Percentiles rank a stretch among this genome's conserved stretches.
Evolutionary conservation across 1,140 invertebrate species (phyloP).

Genomic region (Ceratina calcarata): DNA sequence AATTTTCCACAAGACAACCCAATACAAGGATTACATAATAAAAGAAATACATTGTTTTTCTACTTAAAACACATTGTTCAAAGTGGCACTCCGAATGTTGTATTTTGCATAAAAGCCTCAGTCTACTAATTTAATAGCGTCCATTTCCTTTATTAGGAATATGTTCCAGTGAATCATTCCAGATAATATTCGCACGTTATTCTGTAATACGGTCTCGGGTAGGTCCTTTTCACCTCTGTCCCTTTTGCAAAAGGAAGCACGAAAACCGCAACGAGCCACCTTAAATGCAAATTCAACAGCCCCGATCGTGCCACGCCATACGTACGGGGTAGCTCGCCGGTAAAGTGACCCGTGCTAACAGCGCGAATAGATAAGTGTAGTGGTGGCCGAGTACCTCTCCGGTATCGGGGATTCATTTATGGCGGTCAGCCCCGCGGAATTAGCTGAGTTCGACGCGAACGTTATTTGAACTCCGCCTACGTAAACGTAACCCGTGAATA

Average conservation of each 20-base stretch:
- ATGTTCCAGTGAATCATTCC: constrained; percentile 3
- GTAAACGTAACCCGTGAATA: background rate
- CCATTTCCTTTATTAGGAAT: too few species aligned
- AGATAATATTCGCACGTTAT: constrained; percentile 14
- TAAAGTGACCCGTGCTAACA: constrained; percentile 27
- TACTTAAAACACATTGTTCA: too few species aligned
- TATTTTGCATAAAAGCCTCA: too few species aligned
- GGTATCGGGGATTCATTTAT: constrained; percentile 18
- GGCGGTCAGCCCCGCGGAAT: background rate
- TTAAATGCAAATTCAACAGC: constrained; percentile 66
- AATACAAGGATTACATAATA: too few species aligned
- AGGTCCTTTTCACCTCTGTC: constrained; percentile 37
- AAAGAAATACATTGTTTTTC: too few species aligned
- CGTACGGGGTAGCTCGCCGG: constrained; percentile 38
- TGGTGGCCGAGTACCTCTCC: background rate
- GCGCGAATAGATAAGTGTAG: constrained; percentile 29
- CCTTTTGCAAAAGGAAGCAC: constrained; percentile 43
- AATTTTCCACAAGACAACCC: too few species aligned
- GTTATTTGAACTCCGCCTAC: background rate
- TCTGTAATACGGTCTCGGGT: constrained; percentile 24
- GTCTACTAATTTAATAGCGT: too few species aligned
- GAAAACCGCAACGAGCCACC: constrained; percentile 50
- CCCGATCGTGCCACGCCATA: constrained; percentile 24
- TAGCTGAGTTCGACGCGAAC: background rate
- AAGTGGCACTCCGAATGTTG: too few species aligned